These are phyloP conservation scores for Ariopsis seemanni DNA, from an alignment of 2,113 vertebrate genomes.

Conservation along the genomic window DNA sequence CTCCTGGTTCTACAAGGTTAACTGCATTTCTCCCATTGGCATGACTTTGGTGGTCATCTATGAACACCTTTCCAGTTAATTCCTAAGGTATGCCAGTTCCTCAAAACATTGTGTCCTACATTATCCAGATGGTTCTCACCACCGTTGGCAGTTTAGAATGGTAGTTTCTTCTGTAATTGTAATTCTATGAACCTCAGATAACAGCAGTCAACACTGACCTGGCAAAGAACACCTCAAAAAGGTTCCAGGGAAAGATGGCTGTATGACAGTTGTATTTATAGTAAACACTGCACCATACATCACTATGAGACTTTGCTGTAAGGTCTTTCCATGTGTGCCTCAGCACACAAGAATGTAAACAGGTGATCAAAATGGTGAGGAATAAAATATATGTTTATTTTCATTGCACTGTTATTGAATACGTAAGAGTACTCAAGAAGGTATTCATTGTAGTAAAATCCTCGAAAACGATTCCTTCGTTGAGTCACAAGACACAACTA, in stretches of 20 bases:
- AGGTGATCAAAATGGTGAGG: neutral
- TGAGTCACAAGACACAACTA: neutral
- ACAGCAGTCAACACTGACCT: neutral
- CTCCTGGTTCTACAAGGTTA: neutral
- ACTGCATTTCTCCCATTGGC: neutral
- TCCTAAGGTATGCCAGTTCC: neutral
- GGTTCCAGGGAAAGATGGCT: neutral
- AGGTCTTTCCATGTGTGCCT: neutral
- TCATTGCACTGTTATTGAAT: neutral
- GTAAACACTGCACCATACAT: neutral
- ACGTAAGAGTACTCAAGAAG: neutral
- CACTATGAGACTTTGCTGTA: neutral
- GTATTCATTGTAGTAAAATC: neutral
- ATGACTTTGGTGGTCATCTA: neutral
- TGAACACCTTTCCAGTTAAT: neutral
- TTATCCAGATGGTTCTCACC: neutral
- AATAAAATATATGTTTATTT: neutral
- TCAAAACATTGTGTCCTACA: neutral
- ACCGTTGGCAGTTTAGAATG: neutral
- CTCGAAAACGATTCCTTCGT: neutral
- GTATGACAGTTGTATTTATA: neutral
- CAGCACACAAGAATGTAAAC: neutral
- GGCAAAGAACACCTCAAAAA: neutral
- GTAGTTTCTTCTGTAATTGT: neutral
- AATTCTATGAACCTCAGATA: neutral